Evolutionary conservation across 2,797 vertebrate genomes (phyloP).

Genomic region (Micromesistius poutassou): DNA sequence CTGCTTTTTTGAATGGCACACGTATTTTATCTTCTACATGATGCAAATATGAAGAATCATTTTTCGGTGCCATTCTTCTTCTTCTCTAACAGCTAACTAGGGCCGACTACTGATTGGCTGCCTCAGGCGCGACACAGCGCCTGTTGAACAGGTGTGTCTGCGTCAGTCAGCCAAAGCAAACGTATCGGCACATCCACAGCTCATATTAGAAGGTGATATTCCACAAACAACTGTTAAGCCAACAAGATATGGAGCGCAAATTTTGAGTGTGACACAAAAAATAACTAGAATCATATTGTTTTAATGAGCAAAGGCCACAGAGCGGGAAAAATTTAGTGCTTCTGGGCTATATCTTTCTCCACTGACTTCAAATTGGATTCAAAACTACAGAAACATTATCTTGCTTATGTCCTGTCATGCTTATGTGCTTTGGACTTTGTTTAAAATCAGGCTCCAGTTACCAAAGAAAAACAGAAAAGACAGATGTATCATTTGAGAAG

Average conservation of each 20-base stretch:
- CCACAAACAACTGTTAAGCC: background rate
- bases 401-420: background rate
- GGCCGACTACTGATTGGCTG: too few relatives aligned
- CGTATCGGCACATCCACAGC: background rate
- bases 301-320: background rate
- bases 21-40: too few relatives aligned
- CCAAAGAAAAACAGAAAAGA: background rate
- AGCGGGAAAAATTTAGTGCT: background rate
- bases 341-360: background rate
- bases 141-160: background rate
- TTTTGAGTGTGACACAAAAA: background rate
- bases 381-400: background rate
- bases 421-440: background rate
- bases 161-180: background rate
- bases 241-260: background rate
- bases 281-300: background rate
- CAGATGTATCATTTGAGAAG: background rate
- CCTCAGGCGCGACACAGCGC: too few relatives aligned
- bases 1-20: background rate
- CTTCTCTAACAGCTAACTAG: too few relatives aligned
- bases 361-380: background rate
- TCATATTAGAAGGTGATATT: background rate
- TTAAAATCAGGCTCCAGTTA: background rate
- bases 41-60: background rate
- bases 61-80: background rate